These are phyloP conservation scores for Ephialtes manifestator DNA, from an alignment of 2,888 invertebrate genomes.

Conservation along the genomic window DNA sequence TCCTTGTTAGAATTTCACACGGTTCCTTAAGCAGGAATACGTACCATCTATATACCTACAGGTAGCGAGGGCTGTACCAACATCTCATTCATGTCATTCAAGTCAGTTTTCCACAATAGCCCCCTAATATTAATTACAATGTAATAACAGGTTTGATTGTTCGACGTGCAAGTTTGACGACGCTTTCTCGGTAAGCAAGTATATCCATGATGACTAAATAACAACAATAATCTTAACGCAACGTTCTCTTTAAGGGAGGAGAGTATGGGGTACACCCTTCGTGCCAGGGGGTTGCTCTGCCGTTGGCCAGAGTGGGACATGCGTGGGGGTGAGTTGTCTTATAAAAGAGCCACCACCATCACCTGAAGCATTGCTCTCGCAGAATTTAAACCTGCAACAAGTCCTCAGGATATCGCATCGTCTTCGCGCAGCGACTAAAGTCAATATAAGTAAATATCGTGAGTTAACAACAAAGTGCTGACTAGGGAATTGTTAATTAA, in stretches of 20 bases:
- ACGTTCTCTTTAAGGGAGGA: conserved; percentile 31
- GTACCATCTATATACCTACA: background rate
- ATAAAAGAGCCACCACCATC: conserved; percentile 73
- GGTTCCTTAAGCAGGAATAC: conserved; percentile 15
- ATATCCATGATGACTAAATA: conserved; percentile 56
- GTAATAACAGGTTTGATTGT: conserved; percentile 65
- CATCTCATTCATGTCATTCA: conserved; percentile 40
- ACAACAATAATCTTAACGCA: conserved; percentile 71
- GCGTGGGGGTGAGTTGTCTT: conserved; percentile 74
- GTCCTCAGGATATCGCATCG: conserved; percentile 28
- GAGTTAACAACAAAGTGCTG: background rate
- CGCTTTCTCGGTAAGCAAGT: conserved; percentile 42
- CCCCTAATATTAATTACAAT: conserved; percentile 73
- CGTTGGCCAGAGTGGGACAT: conserved; percentile 60
- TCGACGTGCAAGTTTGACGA: conserved; percentile 47
- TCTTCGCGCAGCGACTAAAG: background rate
- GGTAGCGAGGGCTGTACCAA: background rate
- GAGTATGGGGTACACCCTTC: conserved; percentile 45
- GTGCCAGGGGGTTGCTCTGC: conserved; percentile 59
- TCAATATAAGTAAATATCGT: background rate
- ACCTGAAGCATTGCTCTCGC: conserved; percentile 70
- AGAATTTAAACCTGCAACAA: conserved; percentile 72
- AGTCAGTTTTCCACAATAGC: conserved; percentile 67
- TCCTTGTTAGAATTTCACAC: background rate
- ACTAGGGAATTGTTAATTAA: background rate